Evolutionary conservation across 2,113 vertebrate species (phyloP), one percentile per base, ranked within the genome.

Genomic region (Perca flavescens): DNA sequence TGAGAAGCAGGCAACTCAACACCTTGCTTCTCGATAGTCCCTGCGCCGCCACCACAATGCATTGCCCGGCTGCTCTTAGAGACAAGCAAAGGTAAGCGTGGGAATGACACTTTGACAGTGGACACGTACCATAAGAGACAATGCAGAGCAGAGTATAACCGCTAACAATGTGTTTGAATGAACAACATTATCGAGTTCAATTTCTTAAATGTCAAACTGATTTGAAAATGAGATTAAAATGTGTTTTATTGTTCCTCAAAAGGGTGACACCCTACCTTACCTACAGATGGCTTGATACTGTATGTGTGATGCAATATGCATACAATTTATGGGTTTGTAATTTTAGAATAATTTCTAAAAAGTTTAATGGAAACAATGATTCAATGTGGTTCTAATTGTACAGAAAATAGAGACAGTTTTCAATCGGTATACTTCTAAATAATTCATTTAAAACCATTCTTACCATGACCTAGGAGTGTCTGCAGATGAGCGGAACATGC

Each of bases 161-260:
- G 47, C 17, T 52, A 49, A 69, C 43, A 52, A 52, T 62, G 13
- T n/a, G 19, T 64, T 25, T 52, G 14, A 46, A 58, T 28, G 5
- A 49, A 19, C 11, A 61, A n/a, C 25, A 22, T 12, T 12, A 34
- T 34, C 14, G 34, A 7, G 10, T 19, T 25, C 5, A 36, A 46
- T 19, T 75, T 75, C 61, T 25, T 12, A n/a, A 34, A 50, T 34
- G 52, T 67, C 3, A 77, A 77, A 52, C 15, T 11, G 36, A 56
- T 63, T 22, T 36, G 15, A 4, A 22, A 49, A 40, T 1, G 6
- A 17, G 14, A 40, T 43, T 36, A 10, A 61, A 34, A 21, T 34
- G 17, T 21, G 4, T n/a, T 21, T 50, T 11, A 52, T 22, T 62
- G 19, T n/a, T 12, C 17, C 8, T 25, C 13, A 2, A 22, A 72